Percentiles rank a stretch among this genome's conserved stretches.
These are phyloP conservation scores for human (Homo sapiens) DNA, from an alignment of 2,113 vertebrate species.

Conservation along the genomic window DNA sequence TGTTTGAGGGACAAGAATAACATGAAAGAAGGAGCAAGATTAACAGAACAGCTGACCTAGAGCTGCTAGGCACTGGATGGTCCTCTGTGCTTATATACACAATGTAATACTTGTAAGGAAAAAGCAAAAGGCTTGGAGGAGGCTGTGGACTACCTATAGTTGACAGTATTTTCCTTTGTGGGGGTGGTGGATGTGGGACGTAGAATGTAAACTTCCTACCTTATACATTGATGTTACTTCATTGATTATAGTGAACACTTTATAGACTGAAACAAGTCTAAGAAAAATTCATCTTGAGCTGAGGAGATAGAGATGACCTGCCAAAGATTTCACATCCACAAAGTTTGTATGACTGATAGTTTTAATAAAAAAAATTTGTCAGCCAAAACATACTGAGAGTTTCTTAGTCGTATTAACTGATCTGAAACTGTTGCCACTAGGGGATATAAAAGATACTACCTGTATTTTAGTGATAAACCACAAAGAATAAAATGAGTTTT, in stretches of 20 bases:
- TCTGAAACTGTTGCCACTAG: background rate
- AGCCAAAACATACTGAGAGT: background rate
- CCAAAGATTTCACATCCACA: background rate
- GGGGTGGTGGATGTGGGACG: background rate
- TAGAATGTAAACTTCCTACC: background rate
- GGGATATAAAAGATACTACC: background rate
- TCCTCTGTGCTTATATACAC: background rate
- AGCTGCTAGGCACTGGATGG: background rate
- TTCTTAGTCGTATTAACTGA: background rate
- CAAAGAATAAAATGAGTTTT: background rate
- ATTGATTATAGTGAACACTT: background rate
- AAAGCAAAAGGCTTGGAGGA: background rate
- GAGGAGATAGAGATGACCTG: background rate
- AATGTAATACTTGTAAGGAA: background rate
- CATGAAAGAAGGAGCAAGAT: background rate
- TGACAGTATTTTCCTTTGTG: background rate
- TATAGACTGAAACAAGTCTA: background rate
- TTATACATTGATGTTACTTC: background rate
- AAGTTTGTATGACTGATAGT: background rate
- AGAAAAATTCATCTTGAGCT: background rate
- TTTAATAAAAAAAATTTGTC: background rate
- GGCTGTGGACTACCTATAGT: background rate
- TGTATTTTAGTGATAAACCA: constrained; percentile 34
- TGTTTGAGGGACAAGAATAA: background rate
- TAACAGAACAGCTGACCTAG: background rate